These are phyloP conservation scores for Pedetes capensis DNA, from an alignment of 2,113 vertebrate species.

Conservation along the genomic window DNA sequence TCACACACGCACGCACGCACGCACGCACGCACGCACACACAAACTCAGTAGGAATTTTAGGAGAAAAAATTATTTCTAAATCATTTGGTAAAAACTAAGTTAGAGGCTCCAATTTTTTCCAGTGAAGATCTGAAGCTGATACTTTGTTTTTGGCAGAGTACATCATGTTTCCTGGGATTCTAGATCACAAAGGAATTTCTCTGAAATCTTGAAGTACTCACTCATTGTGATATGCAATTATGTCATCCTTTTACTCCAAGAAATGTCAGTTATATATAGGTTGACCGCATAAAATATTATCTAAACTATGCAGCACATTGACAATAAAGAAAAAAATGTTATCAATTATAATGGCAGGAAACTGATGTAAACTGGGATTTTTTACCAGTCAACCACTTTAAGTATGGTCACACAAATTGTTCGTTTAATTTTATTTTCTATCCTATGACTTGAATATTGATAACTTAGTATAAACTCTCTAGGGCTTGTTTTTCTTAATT, in stretches of 20 bases:
- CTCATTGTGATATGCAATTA: background rate
- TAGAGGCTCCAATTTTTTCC: background rate
- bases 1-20: background rate
- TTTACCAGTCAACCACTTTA: background rate
- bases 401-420: background rate
- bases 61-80: background rate
- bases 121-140: background rate
- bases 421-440: background rate
- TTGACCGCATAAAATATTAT: background rate
- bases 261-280: background rate
- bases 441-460: background rate
- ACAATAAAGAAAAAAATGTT: background rate
- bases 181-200: background rate
- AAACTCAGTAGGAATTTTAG: background rate
- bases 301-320: background rate
- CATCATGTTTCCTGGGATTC: background rate
- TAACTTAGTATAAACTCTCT: background rate
- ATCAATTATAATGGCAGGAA: background rate
- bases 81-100: background rate
- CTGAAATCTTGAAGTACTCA: background rate
- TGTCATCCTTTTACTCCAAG: background rate
- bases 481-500: background rate
- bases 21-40: background rate
- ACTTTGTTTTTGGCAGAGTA: background rate
- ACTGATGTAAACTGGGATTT: background rate